A percentile compares a stretch with the other conserved stretches of the same genome.
phyloP scores from a whole-genome alignment of 2,113 vertebrate species.

The Melanostigma gelatinosum region DNA sequence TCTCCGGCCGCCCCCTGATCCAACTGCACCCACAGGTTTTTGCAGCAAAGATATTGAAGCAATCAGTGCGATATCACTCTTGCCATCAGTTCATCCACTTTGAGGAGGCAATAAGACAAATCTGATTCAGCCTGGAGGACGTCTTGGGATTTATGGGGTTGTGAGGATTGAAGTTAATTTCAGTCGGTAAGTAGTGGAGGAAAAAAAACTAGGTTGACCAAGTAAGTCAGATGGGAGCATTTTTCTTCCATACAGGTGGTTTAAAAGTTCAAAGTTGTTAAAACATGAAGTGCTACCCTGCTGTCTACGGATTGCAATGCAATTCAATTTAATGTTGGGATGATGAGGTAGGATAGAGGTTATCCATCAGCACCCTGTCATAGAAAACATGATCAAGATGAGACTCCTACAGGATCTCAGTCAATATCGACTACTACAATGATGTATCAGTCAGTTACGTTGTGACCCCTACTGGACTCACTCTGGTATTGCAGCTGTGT shows the following conservation, averaged over 20 bases:
- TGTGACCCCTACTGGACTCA: conserved; percentile 52
- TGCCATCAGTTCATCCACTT: neutral
- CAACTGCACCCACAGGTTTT: neutral
- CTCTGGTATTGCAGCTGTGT: neutral
- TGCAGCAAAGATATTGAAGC: neutral
- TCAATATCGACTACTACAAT: neutral
- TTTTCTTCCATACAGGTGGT: neutral
- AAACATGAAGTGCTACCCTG: neutral
- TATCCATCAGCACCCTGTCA: neutral
- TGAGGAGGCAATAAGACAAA: neutral
- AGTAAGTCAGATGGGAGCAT: neutral
- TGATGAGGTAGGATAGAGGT: neutral
- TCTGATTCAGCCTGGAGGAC: neutral
- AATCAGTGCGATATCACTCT: neutral
- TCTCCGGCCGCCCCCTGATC: neutral
- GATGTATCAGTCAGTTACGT: neutral
- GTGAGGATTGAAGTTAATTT: neutral
- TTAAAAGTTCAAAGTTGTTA: neutral
- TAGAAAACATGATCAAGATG: neutral
- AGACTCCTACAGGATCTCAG: neutral
- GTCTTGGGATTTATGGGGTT: neutral
- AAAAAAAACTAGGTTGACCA: neutral
- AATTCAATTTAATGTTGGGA: neutral
- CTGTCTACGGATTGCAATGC: neutral
- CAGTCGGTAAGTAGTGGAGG: neutral